Percentiles rank a stretch among this genome's conserved stretches.
phyloP scores from a whole-genome alignment of 2,113 vertebrate genomes.

The Falco punctatus region DNA sequence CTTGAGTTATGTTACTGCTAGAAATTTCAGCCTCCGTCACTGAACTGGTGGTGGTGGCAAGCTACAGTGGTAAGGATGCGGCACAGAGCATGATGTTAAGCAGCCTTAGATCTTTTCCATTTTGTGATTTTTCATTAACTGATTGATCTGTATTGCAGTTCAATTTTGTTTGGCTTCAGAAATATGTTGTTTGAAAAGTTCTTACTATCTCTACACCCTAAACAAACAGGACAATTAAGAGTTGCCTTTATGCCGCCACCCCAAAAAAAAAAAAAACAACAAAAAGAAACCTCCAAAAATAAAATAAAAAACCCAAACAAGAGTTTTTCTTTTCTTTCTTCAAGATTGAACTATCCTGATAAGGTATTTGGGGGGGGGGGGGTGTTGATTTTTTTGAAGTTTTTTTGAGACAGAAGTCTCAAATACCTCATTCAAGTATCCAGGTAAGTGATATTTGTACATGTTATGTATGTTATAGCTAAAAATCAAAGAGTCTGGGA shows the following conservation, averaged over 20 bases:
- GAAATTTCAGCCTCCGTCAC: not conserved
- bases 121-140: not conserved
- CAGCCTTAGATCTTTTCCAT: not conserved
- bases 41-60: not conserved
- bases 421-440: not conserved
- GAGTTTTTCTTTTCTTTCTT: not conserved
- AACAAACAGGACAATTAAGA: not conserved
- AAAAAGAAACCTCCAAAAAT: no score
- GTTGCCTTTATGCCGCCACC: not conserved
- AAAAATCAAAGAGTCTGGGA: not conserved
- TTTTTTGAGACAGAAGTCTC: not conserved
- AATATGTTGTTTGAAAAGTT: not conserved
- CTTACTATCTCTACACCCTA: not conserved
- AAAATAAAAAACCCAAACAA: no score
- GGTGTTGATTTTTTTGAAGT: not conserved
- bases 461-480: not conserved
- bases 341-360: not conserved
- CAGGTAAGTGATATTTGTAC: not conserved
- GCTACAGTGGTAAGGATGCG: not conserved
- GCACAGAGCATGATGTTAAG: not conserved
- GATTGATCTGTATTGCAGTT: slow-evolving; percentile 11
- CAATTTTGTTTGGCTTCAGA: slow-evolving; percentile 10
- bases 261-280: not conserved
- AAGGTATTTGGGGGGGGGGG: not conserved
- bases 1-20: not conserved